A percentile compares a stretch with the other conserved stretches of the same genome.
Evolutionary conservation across 2,113 vertebrate genomes (phyloP).

Genomic region (Poeciliopsis turrubarensis): DNA sequence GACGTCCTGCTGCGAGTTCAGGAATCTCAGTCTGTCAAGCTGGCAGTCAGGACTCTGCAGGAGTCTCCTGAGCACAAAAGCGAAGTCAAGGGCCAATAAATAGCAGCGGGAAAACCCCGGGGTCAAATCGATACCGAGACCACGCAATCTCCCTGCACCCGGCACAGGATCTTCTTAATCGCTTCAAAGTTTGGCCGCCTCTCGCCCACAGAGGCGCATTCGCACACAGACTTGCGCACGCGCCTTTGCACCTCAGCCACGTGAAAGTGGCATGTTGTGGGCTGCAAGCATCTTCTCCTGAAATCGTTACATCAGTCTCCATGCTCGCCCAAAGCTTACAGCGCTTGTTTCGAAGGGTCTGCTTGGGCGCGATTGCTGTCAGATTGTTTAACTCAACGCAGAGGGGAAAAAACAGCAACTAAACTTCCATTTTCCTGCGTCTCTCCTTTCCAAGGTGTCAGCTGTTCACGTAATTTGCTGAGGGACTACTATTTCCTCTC

Average conservation of each 20-base stretch:
- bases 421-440: not conserved
- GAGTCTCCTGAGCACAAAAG: slow-evolving; percentile 63
- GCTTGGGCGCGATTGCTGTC: slow-evolving; percentile 67
- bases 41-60: slow-evolving; percentile 65
- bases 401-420: not conserved
- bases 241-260: slow-evolving; percentile 32
- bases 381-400: slow-evolving; percentile 73
- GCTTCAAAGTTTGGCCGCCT: slow-evolving; percentile 25
- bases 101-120: slow-evolving; percentile 48
- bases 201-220: slow-evolving; percentile 5
- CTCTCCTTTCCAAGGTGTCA: slow-evolving; percentile 9
- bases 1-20: slow-evolving; percentile 59
- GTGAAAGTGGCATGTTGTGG: slow-evolving; percentile 57
- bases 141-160: slow-evolving; percentile 20
- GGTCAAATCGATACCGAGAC: slow-evolving; percentile 57
- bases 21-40: slow-evolving; percentile 65
- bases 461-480: slow-evolving; percentile 33
- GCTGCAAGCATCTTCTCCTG: slow-evolving; percentile 56
- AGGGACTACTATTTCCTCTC: slow-evolving; percentile 35
- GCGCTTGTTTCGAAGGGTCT: slow-evolving; percentile 46
- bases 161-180: slow-evolving; percentile 41
- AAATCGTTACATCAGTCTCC: slow-evolving; percentile 38
- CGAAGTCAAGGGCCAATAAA: slow-evolving; percentile 70
- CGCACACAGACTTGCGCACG: slow-evolving; percentile 9
- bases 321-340: slow-evolving; percentile 43